phyloP scores from a whole-genome alignment of 2,888 invertebrate genomes.

The Clepsis dumicolana region DNA sequence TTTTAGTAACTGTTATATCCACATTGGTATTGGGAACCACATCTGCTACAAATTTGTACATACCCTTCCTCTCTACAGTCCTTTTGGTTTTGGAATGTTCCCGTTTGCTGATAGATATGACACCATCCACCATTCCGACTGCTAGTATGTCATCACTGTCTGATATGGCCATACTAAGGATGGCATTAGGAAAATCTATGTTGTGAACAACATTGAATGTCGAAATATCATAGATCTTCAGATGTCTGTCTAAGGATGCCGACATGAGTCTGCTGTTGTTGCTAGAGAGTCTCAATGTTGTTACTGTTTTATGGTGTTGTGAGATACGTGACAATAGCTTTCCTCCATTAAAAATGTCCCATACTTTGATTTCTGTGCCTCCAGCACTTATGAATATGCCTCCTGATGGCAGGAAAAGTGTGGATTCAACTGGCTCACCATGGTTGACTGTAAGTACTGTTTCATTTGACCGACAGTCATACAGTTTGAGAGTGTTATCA shows the following conservation, averaged over 20 bases:
- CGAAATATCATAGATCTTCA: constrained; percentile 96
- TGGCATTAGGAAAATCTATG: constrained; percentile 95
- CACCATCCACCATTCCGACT: constrained; percentile 97
- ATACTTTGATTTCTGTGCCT: constrained; percentile 95
- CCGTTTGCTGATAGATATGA: constrained; percentile 94
- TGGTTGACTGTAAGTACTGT: constrained; percentile 92
- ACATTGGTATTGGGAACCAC: constrained; percentile 67
- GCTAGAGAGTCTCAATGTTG: constrained; percentile 93
- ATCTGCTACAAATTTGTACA: constrained; percentile 85
- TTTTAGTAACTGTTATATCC: constrained; percentile 83
- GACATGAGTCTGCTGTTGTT: constrained; percentile 94
- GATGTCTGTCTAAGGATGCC: constrained; percentile 96
- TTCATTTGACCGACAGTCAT: constrained; percentile 92
- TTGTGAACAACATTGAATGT: constrained; percentile 95
- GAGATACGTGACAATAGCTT: constrained; percentile 93
- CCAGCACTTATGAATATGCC: constrained; percentile 97
- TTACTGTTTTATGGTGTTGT: constrained; percentile 98
- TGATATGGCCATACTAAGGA: constrained; percentile 93
- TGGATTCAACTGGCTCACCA: constrained; percentile 95
- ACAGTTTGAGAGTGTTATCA: constrained; percentile 95
- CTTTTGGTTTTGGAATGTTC: constrained; percentile 82
- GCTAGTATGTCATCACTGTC: constrained; percentile 93
- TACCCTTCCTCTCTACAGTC: constrained; percentile 66
- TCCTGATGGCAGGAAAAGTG: constrained; percentile 95
- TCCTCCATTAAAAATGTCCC: constrained; percentile 97